These are phyloP conservation scores for Ricordea florida DNA, from an alignment of 92 coral and sea anemone genomes.

Conservation along the genomic window DNA sequence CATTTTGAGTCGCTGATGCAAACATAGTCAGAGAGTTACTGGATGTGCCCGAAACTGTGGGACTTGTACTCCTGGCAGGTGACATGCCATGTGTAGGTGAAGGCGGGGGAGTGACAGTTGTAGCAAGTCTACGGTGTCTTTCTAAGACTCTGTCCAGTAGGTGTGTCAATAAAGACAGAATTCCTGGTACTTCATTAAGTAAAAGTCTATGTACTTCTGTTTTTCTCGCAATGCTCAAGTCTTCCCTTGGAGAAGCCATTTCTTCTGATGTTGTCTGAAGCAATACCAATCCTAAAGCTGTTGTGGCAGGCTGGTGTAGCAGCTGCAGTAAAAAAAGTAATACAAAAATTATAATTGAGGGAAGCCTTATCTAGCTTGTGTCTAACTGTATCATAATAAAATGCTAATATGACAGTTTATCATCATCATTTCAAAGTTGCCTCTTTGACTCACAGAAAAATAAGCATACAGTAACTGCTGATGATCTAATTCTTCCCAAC, in stretches of 20 bases:
- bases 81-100: constrained; percentile 97
- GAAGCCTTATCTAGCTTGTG: no score
- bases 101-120: constrained; percentile 98
- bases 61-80: constrained; percentile 79
- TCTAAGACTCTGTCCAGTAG: constrained; percentile 89
- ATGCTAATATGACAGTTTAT: no score
- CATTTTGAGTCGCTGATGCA: constrained; percentile 59
- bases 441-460: no score
- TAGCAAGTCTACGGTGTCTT: constrained; percentile 85
- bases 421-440: no score
- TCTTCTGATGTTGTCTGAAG: constrained; percentile 97
- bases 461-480: no score
- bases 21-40: constrained; percentile 62
- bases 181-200: constrained; percentile 84
- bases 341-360: not conserved
- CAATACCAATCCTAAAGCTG: constrained; percentile 86
- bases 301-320: constrained; percentile 88
- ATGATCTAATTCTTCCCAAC: no score
- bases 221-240: constrained; percentile 88
- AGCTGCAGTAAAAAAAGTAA: constrained; percentile 42
- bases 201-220: constrained; percentile 88
- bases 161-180: constrained; percentile 77
- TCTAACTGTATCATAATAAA: no score
- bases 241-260: constrained; percentile 93
- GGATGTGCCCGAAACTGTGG: constrained; percentile 67